Evolutionary conservation across 2,797 vertebrate species (phyloP).

Genomic region (Mormyrops boulengeri): DNA sequence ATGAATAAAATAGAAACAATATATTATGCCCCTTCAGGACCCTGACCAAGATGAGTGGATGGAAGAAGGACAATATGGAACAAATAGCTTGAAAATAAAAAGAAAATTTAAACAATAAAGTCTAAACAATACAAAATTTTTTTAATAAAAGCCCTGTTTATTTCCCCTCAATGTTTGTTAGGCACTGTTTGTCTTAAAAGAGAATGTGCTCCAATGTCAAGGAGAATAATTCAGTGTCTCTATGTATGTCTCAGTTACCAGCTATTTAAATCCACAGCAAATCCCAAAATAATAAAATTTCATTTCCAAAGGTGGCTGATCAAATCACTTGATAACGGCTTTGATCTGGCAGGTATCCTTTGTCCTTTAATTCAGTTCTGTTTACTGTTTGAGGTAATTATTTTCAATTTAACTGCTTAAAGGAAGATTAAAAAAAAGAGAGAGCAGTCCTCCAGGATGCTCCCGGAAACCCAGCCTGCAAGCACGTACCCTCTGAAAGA

Average conservation of each 20-base stretch:
- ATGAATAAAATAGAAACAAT: neutral
- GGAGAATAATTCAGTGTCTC: neutral
- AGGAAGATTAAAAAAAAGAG: constrained; percentile 40
- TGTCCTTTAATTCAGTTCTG: constrained; percentile 62
- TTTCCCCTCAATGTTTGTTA: neutral
- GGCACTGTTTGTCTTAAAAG: neutral
- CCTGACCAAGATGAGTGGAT: neutral
- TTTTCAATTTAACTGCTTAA: constrained; percentile 64
- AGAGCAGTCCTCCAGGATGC: constrained; percentile 37
- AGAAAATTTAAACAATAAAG: neutral
- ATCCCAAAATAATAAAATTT: constrained; percentile 30
- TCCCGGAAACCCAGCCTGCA: constrained; percentile 31
- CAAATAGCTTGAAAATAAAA: neutral
- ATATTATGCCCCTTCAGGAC: neutral
- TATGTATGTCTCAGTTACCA: constrained; percentile 54
- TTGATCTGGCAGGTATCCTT: constrained; percentile 51
- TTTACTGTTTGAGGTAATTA: constrained; percentile 60
- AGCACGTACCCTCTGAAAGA: constrained; percentile 61
- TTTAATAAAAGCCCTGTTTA: neutral
- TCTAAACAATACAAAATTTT: neutral
- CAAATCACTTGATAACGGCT: constrained; percentile 24
- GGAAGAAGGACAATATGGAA: neutral
- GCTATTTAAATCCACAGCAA: constrained; percentile 53
- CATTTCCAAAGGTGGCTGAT: constrained; percentile 30
- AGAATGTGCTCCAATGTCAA: neutral